Conservation (phyloP, 2,113 vertebrate species). For the Sterna hirundo region DNA sequence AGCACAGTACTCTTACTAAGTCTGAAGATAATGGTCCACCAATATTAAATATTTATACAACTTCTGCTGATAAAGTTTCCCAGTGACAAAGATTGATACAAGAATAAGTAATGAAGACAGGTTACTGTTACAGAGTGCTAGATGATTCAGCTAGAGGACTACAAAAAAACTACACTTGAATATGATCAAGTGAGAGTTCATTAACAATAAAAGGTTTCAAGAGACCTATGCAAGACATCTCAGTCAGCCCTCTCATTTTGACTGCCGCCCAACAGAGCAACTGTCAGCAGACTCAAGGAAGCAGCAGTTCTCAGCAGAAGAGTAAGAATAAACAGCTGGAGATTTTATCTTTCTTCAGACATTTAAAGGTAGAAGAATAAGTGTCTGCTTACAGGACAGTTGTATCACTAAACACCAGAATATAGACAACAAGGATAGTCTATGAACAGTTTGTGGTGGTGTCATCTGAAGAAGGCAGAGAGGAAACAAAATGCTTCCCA, state of each 20-base stretch:
- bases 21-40: background rate
- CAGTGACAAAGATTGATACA: slow-evolving; percentile 56
- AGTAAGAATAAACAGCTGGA: background rate
- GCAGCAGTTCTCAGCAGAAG: background rate
- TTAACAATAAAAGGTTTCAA: background rate
- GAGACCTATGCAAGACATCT: background rate
- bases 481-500: background rate
- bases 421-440: background rate
- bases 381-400: background rate
- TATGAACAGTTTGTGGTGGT: background rate
- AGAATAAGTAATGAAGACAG: slow-evolving; percentile 42
- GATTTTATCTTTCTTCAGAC: background rate
- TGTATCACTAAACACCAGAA: background rate
- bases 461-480: background rate
- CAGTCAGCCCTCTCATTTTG: background rate
- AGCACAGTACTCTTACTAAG: background rate
- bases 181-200: background rate
- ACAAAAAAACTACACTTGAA: background rate
- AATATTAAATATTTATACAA: slow-evolving; percentile 46
- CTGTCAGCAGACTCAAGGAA: background rate
- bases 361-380: background rate
- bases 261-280: background rate
- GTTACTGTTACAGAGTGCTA: slow-evolving; percentile 12
- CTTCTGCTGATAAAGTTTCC: slow-evolving; percentile 49
- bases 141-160: background rate